A percentile compares a stretch with the other conserved stretches of the same genome.
These are phyloP conservation scores for Physeter macrocephalus DNA, from an alignment of 2,113 vertebrate species.

Conservation along the genomic window DNA sequence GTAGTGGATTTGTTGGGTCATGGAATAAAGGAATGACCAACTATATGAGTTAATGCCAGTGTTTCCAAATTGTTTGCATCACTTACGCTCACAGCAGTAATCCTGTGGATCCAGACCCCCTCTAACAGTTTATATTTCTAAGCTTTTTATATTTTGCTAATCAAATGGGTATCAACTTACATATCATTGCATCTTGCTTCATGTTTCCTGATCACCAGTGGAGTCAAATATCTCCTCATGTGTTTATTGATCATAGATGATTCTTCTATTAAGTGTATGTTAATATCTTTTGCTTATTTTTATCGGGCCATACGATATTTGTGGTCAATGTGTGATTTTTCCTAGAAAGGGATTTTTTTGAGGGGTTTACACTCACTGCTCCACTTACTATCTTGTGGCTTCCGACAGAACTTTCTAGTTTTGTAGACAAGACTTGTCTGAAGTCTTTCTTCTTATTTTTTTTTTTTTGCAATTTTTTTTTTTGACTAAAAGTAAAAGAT, in stretches of 20 bases:
- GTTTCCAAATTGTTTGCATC: not conserved
- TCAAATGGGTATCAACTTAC: not conserved
- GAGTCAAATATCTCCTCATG: not conserved
- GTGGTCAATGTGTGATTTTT: not conserved
- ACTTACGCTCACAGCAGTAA: not conserved
- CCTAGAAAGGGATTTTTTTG: not conserved
- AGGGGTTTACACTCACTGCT: not conserved
- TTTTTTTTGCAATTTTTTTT: not conserved
- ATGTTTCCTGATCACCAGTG: not conserved
- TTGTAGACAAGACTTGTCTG: not conserved
- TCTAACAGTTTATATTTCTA: not conserved
- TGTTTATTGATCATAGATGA: not conserved
- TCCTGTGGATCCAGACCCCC: not conserved
- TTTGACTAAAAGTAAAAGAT: constrained; percentile 40
- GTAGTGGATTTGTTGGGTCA: not conserved
- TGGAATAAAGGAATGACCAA: not conserved
- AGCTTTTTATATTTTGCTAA: not conserved
- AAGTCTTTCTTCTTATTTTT: too few relatives aligned
- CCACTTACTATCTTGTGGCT: too few relatives aligned
- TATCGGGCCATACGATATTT: not conserved
- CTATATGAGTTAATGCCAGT: not conserved
- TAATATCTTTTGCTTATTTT: not conserved
- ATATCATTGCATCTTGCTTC: not conserved
- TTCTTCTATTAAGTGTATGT: not conserved
- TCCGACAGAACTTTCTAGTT: not conserved